Evolutionary conservation across 2,888 invertebrate genomes (phyloP).

Genomic region (Andrena fulva): DNA sequence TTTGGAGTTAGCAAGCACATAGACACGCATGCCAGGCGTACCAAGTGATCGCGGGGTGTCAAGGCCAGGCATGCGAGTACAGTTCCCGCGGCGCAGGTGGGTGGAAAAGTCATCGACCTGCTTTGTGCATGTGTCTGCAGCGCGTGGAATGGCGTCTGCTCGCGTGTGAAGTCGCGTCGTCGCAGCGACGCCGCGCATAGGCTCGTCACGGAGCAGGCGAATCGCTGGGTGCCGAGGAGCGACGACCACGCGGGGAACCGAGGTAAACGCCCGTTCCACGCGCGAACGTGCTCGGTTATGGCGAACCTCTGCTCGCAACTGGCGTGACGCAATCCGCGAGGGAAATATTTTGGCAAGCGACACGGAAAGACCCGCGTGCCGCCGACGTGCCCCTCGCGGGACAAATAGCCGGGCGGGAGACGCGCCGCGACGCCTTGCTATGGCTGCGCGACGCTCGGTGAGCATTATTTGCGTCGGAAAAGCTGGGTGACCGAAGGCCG

Average conservation of each 20-base stretch:
- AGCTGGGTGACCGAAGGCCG: constrained; percentile 19
- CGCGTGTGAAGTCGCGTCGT: constrained; percentile 13
- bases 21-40: constrained; percentile 28
- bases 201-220: constrained; percentile 19
- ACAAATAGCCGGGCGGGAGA: constrained; percentile 33
- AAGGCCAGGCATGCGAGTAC: constrained; percentile 51
- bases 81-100: constrained; percentile 59
- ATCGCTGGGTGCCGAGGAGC: constrained; percentile 23
- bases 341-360: constrained; percentile 57
- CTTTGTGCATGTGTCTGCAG: constrained; percentile 43
- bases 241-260: constrained; percentile 6
- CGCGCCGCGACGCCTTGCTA: neutral
- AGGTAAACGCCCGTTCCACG: constrained; percentile 51
- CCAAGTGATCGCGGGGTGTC: constrained; percentile 57
- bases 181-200: constrained; percentile 14
- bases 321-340: constrained; percentile 39
- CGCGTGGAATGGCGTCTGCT: constrained; percentile 21
- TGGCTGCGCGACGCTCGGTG: too few relatives aligned
- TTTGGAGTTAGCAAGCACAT: neutral
- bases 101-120: constrained; percentile 67
- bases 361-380: constrained; percentile 31
- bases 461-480: constrained; percentile 36
- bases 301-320: constrained; percentile 18
- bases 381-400: constrained; percentile 20
- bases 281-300: constrained; percentile 26